Evolutionary conservation across 2,797 vertebrate genomes (phyloP), one percentile per base, ranked within the genome.

Genomic region (Petrocephalus schoutedeni): DNA sequence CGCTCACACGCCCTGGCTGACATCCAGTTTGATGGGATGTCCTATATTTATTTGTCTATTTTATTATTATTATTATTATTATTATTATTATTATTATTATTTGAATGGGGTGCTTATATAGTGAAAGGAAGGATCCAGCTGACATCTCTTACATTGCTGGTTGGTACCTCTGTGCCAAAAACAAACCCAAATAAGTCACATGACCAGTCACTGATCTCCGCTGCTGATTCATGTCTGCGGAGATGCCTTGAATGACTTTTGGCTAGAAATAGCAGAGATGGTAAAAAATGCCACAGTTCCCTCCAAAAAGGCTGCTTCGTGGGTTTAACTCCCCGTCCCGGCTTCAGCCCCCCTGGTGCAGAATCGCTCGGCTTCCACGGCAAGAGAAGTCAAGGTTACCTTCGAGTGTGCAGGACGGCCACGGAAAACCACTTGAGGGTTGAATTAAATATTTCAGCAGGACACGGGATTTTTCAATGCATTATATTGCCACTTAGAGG

Each of bases 401-500:
- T 92, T 89, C 89, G 87, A 90, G 91, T 92, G 91, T 89, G 89
- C 91, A 93, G 92, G 91, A 91, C 93, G 92, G 23, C 45, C 28
- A 9, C 56, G n/a, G 91, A 94, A 71, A 71, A 93, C 92, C 92
- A 92, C 94, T 95, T 89, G 12, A 87, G 93, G 93, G 88, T 87
- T 89, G 91, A 94, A 93, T 93, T 91, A 94, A 93, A 92, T 92
- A 91, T 91, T 92, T 91, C 89, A 93, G 91, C 91, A 91, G 92
- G 87, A 89, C 71, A 93, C 93, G 51, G 59, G 93, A 93, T 94
- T 94, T 92, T 93, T 94, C 91, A 91, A 93, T 93, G 91, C 92
- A 91, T 92, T 94, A 93, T 92, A 93, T 45, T 94, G 92, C 93
- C 93, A 95, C 95, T 95, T 94, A 95, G 93, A 91, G 84, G 92